Evolutionary conservation across 2,888 invertebrate species (phyloP).

Genomic region (Drosophila vallismaia): DNA sequence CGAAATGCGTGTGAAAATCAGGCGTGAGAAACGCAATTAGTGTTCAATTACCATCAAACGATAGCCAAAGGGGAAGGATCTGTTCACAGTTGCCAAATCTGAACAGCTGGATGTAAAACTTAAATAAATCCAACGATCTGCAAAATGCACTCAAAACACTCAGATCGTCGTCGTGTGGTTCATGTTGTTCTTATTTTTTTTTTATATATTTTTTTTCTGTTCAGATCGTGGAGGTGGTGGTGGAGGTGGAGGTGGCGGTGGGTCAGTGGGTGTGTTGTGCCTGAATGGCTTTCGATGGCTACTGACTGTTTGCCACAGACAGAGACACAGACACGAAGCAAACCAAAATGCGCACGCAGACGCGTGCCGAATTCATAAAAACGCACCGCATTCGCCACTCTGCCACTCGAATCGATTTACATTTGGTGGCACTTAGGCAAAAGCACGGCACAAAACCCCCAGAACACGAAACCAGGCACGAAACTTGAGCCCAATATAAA

Average conservation of each 20-base stretch:
- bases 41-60: slow-evolving; percentile 36
- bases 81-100: slow-evolving; percentile 58
- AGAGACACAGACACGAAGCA: slow-evolving; percentile 7
- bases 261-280: background rate
- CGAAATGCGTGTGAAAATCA: slow-evolving; percentile 52
- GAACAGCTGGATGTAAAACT: slow-evolving; percentile 19
- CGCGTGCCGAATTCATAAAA: slow-evolving; percentile 82
- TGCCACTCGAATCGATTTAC: slow-evolving; percentile 72
- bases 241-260: background rate
- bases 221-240: slow-evolving; percentile 11
- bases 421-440: slow-evolving; percentile 62
- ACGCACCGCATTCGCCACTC: slow-evolving; percentile 37
- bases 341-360: slow-evolving; percentile 77
- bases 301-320: slow-evolving; percentile 36
- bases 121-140: slow-evolving; percentile 11
- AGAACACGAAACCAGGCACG: slow-evolving; percentile 53
- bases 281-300: slow-evolving; percentile 3
- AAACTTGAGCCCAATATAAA: slow-evolving; percentile 64
- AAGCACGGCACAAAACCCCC: slow-evolving; percentile 50
- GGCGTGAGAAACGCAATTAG: slow-evolving; percentile 71
- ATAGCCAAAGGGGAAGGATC: slow-evolving; percentile 23
- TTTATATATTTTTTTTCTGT: slow-evolving; percentile 5
- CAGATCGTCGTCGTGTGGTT: slow-evolving; percentile 13
- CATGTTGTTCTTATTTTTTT: slow-evolving; percentile 7
- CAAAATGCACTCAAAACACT: slow-evolving; percentile 28